These are phyloP conservation scores for Macrocentrus cingulum DNA, from an alignment of 1,140 invertebrate genomes.

Conservation along the genomic window DNA sequence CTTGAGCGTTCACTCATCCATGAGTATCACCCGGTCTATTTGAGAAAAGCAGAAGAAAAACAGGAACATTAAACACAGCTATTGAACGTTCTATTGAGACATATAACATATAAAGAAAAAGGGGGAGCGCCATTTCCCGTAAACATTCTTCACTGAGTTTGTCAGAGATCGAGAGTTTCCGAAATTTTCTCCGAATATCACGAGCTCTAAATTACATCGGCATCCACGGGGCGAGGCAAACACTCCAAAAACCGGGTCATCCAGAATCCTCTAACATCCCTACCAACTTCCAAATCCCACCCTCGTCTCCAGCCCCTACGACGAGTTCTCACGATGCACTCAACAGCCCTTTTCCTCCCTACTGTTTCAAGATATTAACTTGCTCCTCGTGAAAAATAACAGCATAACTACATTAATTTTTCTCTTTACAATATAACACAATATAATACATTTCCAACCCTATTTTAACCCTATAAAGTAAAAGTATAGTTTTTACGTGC, in stretches of 20 bases:
- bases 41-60: constrained; percentile 9
- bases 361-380: neutral
- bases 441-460: no score
- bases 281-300: neutral
- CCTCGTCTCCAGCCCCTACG: no score
- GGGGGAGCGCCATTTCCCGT: neutral
- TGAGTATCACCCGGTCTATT: constrained; percentile 31
- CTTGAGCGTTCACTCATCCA: constrained; percentile 41
- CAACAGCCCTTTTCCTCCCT: constrained; percentile 4
- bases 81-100: neutral
- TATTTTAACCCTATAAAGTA: no score
- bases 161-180: constrained; percentile 20
- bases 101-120: constrained; percentile 2
- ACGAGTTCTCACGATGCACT: constrained; percentile 21
- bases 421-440: no score
- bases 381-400: neutral
- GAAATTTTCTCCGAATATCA: constrained; percentile 19
- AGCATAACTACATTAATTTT: no score
- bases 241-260: constrained; percentile 25
- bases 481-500: no score
- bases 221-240: constrained; percentile 19
- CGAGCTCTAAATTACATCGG: constrained; percentile 24
- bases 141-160: constrained; percentile 11
- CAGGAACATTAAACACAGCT: neutral
- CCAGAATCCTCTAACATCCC: constrained; percentile 11